Evolutionary conservation across 2,797 vertebrate genomes (phyloP).

Genomic region (Nasua narica): DNA sequence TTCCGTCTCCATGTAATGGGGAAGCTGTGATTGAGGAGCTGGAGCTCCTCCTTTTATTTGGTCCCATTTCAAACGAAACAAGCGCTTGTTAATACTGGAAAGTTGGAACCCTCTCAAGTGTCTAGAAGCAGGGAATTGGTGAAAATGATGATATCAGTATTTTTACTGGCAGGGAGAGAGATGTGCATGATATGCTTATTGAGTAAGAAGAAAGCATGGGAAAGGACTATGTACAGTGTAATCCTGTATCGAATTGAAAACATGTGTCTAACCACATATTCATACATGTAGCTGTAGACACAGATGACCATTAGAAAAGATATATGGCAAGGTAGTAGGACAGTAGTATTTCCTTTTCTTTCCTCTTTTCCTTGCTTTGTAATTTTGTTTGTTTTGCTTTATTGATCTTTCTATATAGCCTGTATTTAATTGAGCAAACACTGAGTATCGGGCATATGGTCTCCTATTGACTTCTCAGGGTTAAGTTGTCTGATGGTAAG

Average conservation of each 20-base stretch:
- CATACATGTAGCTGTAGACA: neutral
- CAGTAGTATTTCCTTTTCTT: neutral
- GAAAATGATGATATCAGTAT: neutral
- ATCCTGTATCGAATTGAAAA: neutral
- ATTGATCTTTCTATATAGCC: neutral
- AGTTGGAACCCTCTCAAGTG: neutral
- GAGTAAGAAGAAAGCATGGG: neutral
- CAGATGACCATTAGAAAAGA: neutral
- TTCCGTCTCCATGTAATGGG: neutral
- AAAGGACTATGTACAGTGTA: neutral
- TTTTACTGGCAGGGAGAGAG: neutral
- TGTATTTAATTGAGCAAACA: neutral
- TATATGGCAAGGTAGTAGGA: neutral
- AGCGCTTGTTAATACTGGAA: neutral
- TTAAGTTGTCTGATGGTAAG: neutral
- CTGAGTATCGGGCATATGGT: neutral
- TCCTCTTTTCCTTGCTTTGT: neutral
- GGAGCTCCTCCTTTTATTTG: neutral
- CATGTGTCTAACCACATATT: neutral
- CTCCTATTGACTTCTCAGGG: neutral
- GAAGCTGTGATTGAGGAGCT: neutral
- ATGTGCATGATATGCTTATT: neutral
- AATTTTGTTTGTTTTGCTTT: neutral
- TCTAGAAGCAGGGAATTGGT: neutral
- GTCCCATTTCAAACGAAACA: neutral